These are phyloP conservation scores for Ephydatia muelleri DNA, from an alignment of 37 sponge, comb jelly and placozoan species.

Conservation along the genomic window DNA sequence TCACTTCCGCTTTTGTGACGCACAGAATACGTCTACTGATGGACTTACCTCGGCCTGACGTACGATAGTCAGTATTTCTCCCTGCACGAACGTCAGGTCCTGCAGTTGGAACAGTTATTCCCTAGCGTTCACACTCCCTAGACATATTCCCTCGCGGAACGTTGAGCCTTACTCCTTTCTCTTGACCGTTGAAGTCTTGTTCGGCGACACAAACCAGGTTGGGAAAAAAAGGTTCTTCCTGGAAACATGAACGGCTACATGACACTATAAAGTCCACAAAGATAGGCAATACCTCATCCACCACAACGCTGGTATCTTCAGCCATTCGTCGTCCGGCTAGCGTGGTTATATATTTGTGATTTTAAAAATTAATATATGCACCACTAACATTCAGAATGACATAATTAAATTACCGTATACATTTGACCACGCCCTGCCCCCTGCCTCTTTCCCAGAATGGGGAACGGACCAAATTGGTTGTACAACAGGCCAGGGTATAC, in stretches of 20 bases:
- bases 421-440: too few relatives aligned
- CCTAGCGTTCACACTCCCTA: too few relatives aligned
- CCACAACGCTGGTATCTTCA: neutral
- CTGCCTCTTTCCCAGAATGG: too few relatives aligned
- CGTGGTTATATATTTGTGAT: too few relatives aligned
- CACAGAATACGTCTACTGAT: too few relatives aligned
- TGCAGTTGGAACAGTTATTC: neutral
- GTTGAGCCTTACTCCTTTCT: conserved; percentile 24
- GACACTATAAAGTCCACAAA: neutral
- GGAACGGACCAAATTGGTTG: too few relatives aligned
- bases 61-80: conserved; percentile 55
- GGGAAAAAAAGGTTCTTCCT: conserved; percentile 11
- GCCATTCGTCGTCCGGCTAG: neutral
- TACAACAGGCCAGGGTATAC: too few relatives aligned
- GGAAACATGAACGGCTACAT: neutral
- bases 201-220: conserved; percentile 36
- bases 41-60: conserved; percentile 55
- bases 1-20: too few relatives aligned
- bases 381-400: too few relatives aligned
- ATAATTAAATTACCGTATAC: too few relatives aligned
- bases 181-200: conserved; percentile 37
- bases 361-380: too few relatives aligned
- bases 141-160: too few relatives aligned
- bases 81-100: conserved; percentile 63
- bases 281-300: neutral